phyloP scores from a whole-genome alignment of 2,888 invertebrate genomes.

The Acholoe squamosa region DNA sequence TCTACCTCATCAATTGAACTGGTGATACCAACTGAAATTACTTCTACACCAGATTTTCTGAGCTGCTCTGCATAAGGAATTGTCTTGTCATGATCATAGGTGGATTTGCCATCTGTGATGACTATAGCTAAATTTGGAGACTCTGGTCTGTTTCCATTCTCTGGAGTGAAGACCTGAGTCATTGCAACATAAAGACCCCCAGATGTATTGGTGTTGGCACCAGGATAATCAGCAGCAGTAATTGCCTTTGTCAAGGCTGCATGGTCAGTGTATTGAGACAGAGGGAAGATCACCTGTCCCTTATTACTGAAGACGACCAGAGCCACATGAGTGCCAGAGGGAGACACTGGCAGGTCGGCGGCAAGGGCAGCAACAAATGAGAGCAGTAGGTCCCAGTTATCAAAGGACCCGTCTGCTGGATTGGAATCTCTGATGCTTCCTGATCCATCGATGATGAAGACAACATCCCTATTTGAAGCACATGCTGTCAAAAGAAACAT shows the following conservation, averaged over 20 bases:
- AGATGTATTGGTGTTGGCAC: conserved; percentile 47
- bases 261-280: not conserved
- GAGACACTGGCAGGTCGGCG: conserved; percentile 22
- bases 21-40: conserved; percentile 24
- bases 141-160: conserved; percentile 33
- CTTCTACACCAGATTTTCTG: not conserved
- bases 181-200: conserved; percentile 38
- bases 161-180: not conserved
- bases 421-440: conserved; percentile 54
- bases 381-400: conserved; percentile 44
- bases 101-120: conserved; percentile 49
- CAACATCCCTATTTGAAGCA: not conserved
- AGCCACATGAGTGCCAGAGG: conserved; percentile 7
- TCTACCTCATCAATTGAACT: conserved; percentile 28
- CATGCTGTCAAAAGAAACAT: conserved; percentile 17
- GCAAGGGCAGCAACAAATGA: conserved; percentile 24
- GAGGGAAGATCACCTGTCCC: conserved; percentile 1
- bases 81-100: conserved; percentile 27
- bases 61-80: conserved; percentile 39
- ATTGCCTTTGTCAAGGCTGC: conserved; percentile 26
- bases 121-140: conserved; percentile 24
- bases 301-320: conserved; percentile 29
- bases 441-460: conserved; percentile 49
- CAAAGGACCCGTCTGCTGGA: conserved; percentile 30
- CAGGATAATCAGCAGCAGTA: not conserved